phyloP scores from a whole-genome alignment of 2,113 vertebrate species.

The Myanophis thanlyinensis region DNA sequence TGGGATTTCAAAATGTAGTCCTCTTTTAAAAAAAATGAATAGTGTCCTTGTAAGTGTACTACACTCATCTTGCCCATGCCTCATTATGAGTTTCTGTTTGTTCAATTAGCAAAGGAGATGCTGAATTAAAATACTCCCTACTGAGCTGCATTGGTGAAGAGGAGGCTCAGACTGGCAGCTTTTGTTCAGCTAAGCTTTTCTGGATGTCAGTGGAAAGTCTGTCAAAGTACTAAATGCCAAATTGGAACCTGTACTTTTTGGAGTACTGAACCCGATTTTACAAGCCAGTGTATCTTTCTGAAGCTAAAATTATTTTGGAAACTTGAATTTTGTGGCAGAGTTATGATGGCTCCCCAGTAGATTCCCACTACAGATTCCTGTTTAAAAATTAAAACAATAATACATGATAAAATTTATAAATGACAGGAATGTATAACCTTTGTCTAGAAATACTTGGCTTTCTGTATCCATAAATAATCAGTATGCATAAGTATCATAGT shows the following conservation, averaged over 20 bases:
- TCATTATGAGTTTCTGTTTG: not conserved
- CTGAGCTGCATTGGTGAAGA: conserved; percentile 8
- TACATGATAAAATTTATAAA: not conserved
- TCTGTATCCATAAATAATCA: not conserved
- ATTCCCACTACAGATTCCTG: not conserved
- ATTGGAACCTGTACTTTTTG: not conserved
- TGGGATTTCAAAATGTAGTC: not conserved
- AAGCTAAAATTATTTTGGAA: conserved; percentile 32
- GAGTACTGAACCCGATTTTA: not conserved
- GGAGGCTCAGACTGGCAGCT: not conserved
- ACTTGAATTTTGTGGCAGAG: conserved; percentile 22
- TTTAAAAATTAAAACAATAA: not conserved
- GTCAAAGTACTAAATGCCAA: conserved; percentile 12
- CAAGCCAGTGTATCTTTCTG: not conserved
- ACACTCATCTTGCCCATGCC: not conserved
- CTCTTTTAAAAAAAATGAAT: not conserved
- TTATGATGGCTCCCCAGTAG: conserved; percentile 3
- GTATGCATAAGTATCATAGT: not conserved
- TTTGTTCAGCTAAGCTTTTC: conserved; percentile 23
- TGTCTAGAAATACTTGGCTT: not conserved
- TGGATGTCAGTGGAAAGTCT: conserved; percentile 41
- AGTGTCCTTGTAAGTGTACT: conserved; percentile 16
- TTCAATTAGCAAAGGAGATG: conserved; percentile 7
- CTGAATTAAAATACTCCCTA: conserved; percentile 21
- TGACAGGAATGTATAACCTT: not conserved